Base-by-base conservation (phyloP, 1,140 invertebrate genomes). In the Drosophila kanapiae region DNA sequence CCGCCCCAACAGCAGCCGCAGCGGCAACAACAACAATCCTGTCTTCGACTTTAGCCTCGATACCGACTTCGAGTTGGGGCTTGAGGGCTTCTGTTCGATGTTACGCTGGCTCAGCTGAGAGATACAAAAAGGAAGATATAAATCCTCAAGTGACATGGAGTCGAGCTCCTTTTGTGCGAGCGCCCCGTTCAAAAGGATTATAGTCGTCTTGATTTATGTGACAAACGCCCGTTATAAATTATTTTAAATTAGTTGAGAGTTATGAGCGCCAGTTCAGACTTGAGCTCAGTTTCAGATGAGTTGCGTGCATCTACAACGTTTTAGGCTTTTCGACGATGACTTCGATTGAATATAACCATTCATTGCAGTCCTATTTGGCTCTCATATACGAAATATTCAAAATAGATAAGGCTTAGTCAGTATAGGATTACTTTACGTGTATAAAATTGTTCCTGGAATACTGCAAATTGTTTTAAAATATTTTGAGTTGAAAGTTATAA, bases 101-200 rank as follows among this genome's bases (percentile, higher is more conserved):
- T 78, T 88, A 78, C 81, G 81, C 81, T 53, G 62, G 75, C 62
- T 79, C 81, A 67, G 64, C 61, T 74, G 70, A 58, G 79, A 76
- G 78, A 78, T 78, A 78, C 75, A 63, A 67, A 85, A 90, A 90
- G 85, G 85, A 90, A 90, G 85, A 85, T 86, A 90, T 90, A 90
- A 90, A 90, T 90, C 86, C 86, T 90, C 61, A 82, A 77, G 75
- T 90, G 85, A 90, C 85, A 82, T 91, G 78, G 43, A 85, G 86
- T 82, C 78, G 83, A 90, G 85, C 86, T 85, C 85, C 70, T 72
- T 69, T 74, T 72, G 70, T 72, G 70, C 56, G 54, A 72, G 70
- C 65, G 33, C 35, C 61, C 37, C 38, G 58, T 68, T 72, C 45
- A 61, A 57, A 79, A 85, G 86, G 81, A 90, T 90, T 85, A 90